These are phyloP conservation scores for Monarcha castaneiventris DNA, from an alignment of 2,113 vertebrate genomes.

Conservation along the genomic window DNA sequence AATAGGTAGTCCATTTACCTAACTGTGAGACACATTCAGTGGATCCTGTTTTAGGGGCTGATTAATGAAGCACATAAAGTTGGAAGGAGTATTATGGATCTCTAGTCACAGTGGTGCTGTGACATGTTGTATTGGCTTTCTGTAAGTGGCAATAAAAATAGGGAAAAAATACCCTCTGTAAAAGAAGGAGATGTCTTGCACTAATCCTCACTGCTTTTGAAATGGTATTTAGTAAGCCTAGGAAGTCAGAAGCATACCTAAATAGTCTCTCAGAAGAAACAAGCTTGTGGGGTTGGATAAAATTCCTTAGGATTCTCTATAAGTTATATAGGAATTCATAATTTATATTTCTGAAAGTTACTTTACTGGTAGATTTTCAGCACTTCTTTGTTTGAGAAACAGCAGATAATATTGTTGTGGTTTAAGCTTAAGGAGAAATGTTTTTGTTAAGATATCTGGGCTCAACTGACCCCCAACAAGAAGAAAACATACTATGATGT, in stretches of 20 bases:
- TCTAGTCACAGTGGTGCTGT: background rate
- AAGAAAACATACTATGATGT: background rate
- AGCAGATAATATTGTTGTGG: background rate
- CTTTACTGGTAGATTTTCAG: background rate
- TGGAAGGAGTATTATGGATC: background rate
- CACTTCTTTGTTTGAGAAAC: background rate
- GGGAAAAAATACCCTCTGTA: background rate
- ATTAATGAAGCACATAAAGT: background rate
- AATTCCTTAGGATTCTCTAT: background rate
- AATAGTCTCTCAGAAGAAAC: background rate
- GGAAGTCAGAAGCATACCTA: background rate
- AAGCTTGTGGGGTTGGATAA: background rate
- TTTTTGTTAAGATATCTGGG: background rate
- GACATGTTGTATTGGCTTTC: background rate
- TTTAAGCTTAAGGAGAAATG: background rate
- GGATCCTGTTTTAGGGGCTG: background rate
- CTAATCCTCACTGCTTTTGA: background rate
- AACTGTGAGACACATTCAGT: background rate
- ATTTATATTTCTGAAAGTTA: background rate
- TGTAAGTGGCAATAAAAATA: background rate
- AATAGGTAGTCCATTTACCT: background rate
- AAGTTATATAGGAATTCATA: background rate
- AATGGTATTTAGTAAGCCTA: background rate
- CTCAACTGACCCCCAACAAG: background rate
- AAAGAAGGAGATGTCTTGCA: background rate